These are phyloP conservation scores for Propithecus deckenii DNA, from an alignment of 2,797 vertebrate species.

Conservation along the genomic window DNA sequence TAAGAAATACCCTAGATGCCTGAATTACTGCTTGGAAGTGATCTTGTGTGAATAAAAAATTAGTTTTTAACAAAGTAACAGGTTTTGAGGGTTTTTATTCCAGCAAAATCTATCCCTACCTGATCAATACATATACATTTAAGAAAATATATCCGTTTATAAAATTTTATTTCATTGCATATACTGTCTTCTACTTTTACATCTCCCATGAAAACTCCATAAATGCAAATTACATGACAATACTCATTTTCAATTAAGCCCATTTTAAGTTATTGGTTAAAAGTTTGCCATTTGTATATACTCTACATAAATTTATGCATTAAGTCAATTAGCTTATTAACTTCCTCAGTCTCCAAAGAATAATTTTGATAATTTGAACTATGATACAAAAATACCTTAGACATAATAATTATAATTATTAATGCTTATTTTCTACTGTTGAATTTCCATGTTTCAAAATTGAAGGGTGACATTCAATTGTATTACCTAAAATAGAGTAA, in stretches of 20 bases:
- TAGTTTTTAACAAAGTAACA: neutral
- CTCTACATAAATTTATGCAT: neutral
- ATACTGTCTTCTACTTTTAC: neutral
- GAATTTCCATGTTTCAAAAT: neutral
- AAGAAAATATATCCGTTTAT: neutral
- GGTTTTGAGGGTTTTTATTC: neutral
- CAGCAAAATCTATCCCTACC: neutral
- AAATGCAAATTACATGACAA: neutral
- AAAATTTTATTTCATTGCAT: neutral
- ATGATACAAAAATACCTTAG: neutral
- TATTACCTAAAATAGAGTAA: neutral
- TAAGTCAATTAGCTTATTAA: neutral
- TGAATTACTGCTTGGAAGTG: neutral
- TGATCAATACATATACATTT: neutral
- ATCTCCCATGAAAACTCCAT: neutral
- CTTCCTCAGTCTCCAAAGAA: neutral
- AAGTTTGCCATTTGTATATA: neutral
- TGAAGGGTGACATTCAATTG: neutral
- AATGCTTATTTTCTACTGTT: neutral
- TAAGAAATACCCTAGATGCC: neutral
- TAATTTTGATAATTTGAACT: neutral
- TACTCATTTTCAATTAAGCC: neutral
- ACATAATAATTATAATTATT: neutral
- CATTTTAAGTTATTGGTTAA: neutral
- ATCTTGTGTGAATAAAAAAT: neutral